Evolutionary conservation across 1,140 invertebrate species (phyloP), one percentile per base, ranked within the genome.

Genomic region (Diplogasteroides magnus): DNA sequence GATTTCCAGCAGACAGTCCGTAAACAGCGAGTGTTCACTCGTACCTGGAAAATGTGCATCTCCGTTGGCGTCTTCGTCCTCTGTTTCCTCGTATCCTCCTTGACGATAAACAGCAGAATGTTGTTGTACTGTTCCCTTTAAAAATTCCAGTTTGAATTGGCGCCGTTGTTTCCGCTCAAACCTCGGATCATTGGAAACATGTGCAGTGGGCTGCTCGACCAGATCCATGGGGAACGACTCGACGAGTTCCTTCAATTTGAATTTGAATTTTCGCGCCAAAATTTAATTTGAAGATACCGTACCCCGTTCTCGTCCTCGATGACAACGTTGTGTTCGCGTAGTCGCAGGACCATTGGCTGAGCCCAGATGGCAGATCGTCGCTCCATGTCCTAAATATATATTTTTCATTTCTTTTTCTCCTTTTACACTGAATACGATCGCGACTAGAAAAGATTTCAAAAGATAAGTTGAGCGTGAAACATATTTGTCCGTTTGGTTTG

Each of bases 351-450:
- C 91, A 97, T 96, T 83, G 95, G 94, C 85, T 98, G 95, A 37
- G 94, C 97, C 94, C 94, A 98, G 83, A 98, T 97, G 76, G 93
- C 93, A 77, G 92, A 95, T 31, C 91, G 92, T 85, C 96, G 96
- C 86, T 98, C 96, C 85, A 98, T 88, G 37, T 48, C 19, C 37
- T 48, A 48, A 48, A 48, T 19, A 48, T 48, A 6, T 6, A 48
- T 48, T 48, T 48, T 48, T 48, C 19, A 11, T 19, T 11, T 11
- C 6, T 48, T 48, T 48, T 19, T 48, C 37, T 11, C 37, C 37
- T n/a, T n/a, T n/a, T n/a, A n/a, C n/a, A n/a, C n/a, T n/a, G n/a
- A n/a, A n/a, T n/a, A n/a, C n/a, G n/a, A n/a, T n/a, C n/a, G n/a
- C n/a, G n/a, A n/a, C n/a, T n/a, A n/a, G n/a, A n/a, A n/a, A n/a